Percentiles rank a stretch among this genome's conserved stretches.
phyloP scores from a whole-genome alignment of 2,113 vertebrate species.

The Cynoglossus semilaevis region DNA sequence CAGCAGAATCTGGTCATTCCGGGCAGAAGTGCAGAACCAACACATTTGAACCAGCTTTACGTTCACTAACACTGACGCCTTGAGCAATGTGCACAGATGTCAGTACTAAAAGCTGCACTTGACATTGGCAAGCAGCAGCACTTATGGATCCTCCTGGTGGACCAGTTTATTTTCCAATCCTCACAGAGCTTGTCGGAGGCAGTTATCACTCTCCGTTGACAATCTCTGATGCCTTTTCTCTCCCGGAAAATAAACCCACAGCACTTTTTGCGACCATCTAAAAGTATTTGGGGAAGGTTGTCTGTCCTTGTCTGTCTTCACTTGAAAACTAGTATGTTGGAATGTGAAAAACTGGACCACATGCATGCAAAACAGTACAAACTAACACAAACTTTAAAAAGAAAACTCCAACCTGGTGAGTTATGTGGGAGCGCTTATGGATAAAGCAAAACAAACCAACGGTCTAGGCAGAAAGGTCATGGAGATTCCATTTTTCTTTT shows the following conservation, averaged over 20 bases:
- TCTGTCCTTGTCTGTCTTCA: not conserved
- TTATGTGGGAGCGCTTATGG: no score
- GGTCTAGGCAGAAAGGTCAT: no score
- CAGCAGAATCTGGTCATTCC: not conserved
- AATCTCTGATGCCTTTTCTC: not conserved
- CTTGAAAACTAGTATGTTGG: no score
- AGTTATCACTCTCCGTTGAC: not conserved
- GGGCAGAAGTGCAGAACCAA: not conserved
- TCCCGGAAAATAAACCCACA: not conserved
- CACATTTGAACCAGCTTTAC: not conserved
- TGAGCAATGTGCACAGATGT: not conserved
- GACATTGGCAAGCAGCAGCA: slow-evolving; percentile 3
- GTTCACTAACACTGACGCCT: not conserved
- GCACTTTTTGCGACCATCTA: not conserved
- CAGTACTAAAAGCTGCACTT: slow-evolving; percentile 2
- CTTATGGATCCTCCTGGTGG: not conserved
- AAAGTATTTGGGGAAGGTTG: not conserved
- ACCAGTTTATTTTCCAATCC: not conserved
- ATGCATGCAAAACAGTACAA: no score
- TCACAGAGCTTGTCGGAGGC: not conserved
- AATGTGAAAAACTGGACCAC: no score
- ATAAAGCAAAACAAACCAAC: no score
- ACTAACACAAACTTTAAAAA: no score
- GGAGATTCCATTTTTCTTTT: no score
- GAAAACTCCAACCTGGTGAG: no score